Evolutionary conservation across 2,888 invertebrate species (phyloP).

Genomic region (Drosophila setosimentum): DNA sequence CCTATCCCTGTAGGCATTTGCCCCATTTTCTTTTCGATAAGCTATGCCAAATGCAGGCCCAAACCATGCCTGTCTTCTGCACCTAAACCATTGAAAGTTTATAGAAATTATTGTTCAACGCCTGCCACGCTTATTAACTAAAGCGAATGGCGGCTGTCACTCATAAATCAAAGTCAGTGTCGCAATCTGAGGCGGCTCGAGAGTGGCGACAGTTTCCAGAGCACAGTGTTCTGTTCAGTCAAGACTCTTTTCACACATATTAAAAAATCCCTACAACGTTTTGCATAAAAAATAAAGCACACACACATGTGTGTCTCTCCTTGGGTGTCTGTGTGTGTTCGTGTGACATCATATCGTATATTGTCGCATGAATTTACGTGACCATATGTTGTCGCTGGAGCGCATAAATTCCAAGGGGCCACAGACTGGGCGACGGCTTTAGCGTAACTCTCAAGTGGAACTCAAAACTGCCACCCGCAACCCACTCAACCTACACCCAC

Average conservation of each 20-base stretch:
- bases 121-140: slow-evolving; percentile 73
- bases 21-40: neutral
- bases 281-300: slow-evolving; percentile 78
- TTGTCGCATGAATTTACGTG: slow-evolving; percentile 82
- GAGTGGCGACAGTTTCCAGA: slow-evolving; percentile 52
- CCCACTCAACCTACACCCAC: too few relatives aligned
- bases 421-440: slow-evolving; percentile 66
- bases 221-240: slow-evolving; percentile 31
- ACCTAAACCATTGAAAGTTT: neutral
- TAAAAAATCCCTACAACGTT: slow-evolving; percentile 78
- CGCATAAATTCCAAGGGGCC: slow-evolving; percentile 77
- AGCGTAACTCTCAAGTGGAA: slow-evolving; percentile 63
- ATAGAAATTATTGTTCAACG: slow-evolving; percentile 45
- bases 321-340: slow-evolving; percentile 15
- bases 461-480: slow-evolving; percentile 32
- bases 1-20: neutral
- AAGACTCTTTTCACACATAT: slow-evolving; percentile 65
- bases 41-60: neutral
- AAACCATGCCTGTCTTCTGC: slow-evolving; percentile 1
- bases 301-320: slow-evolving; percentile 10
- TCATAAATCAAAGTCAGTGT: slow-evolving; percentile 50
- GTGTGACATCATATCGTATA: slow-evolving; percentile 80
- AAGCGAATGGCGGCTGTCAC: slow-evolving; percentile 66
- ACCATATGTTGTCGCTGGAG: slow-evolving; percentile 81
- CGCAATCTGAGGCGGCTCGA: slow-evolving; percentile 31